These are phyloP conservation scores for Anolis apletophallus DNA, from an alignment of 2,797 vertebrate species.

Conservation along the genomic window DNA sequence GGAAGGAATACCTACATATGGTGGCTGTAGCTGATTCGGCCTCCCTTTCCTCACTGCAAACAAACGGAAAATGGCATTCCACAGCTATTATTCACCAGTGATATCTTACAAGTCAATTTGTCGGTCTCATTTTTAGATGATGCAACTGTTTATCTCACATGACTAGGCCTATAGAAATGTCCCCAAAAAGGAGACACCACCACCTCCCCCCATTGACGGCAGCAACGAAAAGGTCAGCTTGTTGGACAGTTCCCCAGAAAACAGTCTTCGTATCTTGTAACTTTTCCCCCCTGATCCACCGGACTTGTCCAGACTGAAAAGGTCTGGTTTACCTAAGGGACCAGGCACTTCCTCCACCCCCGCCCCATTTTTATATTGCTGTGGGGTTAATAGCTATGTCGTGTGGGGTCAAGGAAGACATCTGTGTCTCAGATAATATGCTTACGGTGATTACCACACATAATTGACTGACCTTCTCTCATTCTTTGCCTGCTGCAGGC, in stretches of 20 bases:
- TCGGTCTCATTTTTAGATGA: slow-evolving; percentile 76
- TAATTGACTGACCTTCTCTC: slow-evolving; percentile 96
- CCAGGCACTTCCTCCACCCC: slow-evolving; percentile 77
- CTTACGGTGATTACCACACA: slow-evolving; percentile 93
- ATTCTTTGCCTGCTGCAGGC: slow-evolving; percentile 86
- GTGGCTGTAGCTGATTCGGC: slow-evolving; percentile 2
- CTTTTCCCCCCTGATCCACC: slow-evolving; percentile 60
- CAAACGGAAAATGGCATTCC: slow-evolving; percentile 58
- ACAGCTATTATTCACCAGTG: slow-evolving; percentile 54
- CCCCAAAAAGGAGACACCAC: slow-evolving; percentile 60
- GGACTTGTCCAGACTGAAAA: slow-evolving; percentile 82
- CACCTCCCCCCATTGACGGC: not conserved
- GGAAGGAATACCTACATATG: slow-evolving; percentile 36
- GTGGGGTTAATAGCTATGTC: slow-evolving; percentile 91
- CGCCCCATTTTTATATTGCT: slow-evolving; percentile 85
- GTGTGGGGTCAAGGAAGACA: slow-evolving; percentile 94
- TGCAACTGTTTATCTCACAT: slow-evolving; percentile 86
- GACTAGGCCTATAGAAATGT: slow-evolving; percentile 82
- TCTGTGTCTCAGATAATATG: slow-evolving; percentile 94
- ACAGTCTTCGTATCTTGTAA: slow-evolving; percentile 60
- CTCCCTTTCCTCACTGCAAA: not conserved
- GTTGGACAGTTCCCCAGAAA: slow-evolving; percentile 71
- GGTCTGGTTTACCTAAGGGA: slow-evolving; percentile 81
- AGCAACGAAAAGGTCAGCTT: slow-evolving; percentile 57
- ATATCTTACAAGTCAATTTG: slow-evolving; percentile 73